Evolutionary conservation across 2,888 invertebrate species (phyloP), one percentile per base, ranked within the genome.

Genomic region (Aspidiotus destructor): DNA sequence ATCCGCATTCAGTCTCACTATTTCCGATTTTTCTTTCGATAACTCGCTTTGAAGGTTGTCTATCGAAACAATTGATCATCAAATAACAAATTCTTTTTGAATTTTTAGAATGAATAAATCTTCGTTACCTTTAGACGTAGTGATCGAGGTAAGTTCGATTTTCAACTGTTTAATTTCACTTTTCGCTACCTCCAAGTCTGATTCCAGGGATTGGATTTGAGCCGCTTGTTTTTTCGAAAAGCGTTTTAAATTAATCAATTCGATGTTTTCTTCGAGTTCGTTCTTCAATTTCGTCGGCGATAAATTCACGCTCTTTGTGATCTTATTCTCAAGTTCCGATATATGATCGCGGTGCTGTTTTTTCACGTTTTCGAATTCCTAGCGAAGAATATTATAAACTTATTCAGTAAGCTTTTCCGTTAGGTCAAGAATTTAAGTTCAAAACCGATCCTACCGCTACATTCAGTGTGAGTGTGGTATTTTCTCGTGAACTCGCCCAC

Each of bases 161-260:
- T 61, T 61, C 15, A 69, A 13, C 8, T 69, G 60, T 28, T 69
- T 62, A 16, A 55, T 53, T 52, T 61, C 68, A 10, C 53, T 17
- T 41, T 62, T 55, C 8, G 55, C 40, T 55, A 54, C 41, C 62
- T 70, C 62, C 11, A 70, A 41, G 10, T 70, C 62, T 6, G 62
- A 53, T 16, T 68, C 40, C 40, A 70, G 53, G n/a, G 70, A 62
- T 13, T 17, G 54, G 57, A 70, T 44, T 17, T 68, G 62, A 15
- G 70, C 70, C 1, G 57, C 15, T 41, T 70, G 70, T 52, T 70
- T 70, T 52, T 70, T 70, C 1, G 65, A 55, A 17, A 62, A 48
- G 48, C 70, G 15, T 48, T 67, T 70, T 41, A 70, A 62, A 44
- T 57, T 70, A 41, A 70, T 70, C 7, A 68, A 41, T 52, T 70